Conservation (phyloP, 1,140 invertebrate species). For the Galendromus occidentalis region DNA sequence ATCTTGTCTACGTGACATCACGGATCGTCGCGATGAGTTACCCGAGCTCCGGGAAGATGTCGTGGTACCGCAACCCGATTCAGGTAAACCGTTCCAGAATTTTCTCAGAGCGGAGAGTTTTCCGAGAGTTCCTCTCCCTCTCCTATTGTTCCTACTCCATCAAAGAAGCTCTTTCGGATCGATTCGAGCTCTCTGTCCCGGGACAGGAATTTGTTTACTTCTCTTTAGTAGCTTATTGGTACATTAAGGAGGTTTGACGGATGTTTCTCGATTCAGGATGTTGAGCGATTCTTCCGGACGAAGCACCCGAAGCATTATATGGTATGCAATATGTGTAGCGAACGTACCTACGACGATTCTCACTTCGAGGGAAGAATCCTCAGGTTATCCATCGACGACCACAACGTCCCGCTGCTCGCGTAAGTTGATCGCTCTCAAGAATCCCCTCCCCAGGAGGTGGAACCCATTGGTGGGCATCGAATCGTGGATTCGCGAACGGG, state of each 20-base stretch:
- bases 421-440: constrained; percentile 24
- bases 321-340: constrained; percentile 42
- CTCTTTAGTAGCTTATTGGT: too few species aligned
- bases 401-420: constrained; percentile 38
- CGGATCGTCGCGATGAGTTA: constrained; percentile 42
- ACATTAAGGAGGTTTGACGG: too few species aligned
- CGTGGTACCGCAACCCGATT: constrained; percentile 39
- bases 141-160: too few species aligned
- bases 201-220: too few species aligned
- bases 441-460: too few species aligned
- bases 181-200: not conserved
- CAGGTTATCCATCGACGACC: constrained; percentile 38
- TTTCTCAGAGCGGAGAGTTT: too few species aligned
- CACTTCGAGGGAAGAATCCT: constrained; percentile 37
- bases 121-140: too few species aligned
- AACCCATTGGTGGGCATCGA: too few species aligned
- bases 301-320: constrained; percentile 38
- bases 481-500: too few species aligned
- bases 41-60: constrained; percentile 35
- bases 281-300: constrained; percentile 36
- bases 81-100: constrained; percentile 28
- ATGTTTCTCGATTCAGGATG: constrained; percentile 28
- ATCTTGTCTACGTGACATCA: constrained; percentile 38
- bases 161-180: constrained; percentile 1
- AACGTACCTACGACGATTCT: constrained; percentile 35